These are phyloP conservation scores for Melanotus villosus DNA, from an alignment of 2,888 invertebrate genomes.

Conservation along the genomic window DNA sequence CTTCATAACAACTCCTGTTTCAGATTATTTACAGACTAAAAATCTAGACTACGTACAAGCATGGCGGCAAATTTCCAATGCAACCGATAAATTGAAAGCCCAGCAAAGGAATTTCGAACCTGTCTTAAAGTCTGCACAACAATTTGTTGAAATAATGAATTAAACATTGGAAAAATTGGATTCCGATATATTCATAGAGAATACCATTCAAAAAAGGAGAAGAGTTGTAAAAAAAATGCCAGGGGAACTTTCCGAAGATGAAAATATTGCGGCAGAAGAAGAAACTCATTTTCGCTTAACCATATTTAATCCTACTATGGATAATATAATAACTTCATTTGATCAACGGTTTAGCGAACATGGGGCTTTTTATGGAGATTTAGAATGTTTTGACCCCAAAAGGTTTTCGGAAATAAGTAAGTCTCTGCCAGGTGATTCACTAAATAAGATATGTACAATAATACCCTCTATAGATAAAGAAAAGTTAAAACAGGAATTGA, in stretches of 20 bases:
- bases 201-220: neutral
- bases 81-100: neutral
- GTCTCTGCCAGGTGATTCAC: neutral
- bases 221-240: neutral
- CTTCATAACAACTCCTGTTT: neutral
- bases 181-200: slow-evolving; percentile 1
- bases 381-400: neutral
- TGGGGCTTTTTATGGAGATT: neutral
- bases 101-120: neutral
- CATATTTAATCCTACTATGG: neutral
- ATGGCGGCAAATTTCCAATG: neutral
- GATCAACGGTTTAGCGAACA: neutral
- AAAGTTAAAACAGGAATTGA: neutral
- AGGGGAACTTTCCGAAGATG: neutral
- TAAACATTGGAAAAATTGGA: neutral
- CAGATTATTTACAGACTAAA: neutral
- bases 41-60: neutral
- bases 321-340: neutral
- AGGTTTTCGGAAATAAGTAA: neutral
- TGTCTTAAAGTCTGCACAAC: neutral
- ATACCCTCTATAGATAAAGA: neutral
- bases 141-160: neutral
- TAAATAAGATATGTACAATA: neutral
- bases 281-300: slow-evolving; percentile 3
- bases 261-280: neutral